These are phyloP conservation scores for Lepidiolamprologus cunningtoni DNA, from an alignment of 2,113 vertebrate genomes.

Conservation along the genomic window DNA sequence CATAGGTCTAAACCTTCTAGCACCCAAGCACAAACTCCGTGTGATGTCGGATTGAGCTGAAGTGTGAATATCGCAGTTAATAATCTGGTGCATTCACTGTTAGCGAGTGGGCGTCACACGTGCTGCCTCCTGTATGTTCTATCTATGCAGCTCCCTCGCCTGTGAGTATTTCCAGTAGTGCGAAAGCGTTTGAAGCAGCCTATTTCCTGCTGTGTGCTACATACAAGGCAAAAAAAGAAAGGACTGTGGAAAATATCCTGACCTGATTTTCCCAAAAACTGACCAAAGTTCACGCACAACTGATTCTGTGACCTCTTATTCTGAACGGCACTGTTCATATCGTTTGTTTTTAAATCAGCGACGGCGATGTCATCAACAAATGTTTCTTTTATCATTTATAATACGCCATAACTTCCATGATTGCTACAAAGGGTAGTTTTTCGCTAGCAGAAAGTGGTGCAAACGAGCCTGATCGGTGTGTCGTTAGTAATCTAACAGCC, in stretches of 20 bases:
- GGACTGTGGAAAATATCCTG: neutral
- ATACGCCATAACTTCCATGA: neutral
- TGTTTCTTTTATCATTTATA: neutral
- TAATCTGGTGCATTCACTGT: neutral
- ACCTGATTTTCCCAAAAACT: neutral
- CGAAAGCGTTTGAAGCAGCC: neutral
- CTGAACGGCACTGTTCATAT: neutral
- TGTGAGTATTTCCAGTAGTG: neutral
- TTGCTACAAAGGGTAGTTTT: neutral
- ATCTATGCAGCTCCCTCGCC: neutral
- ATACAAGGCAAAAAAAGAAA: neutral
- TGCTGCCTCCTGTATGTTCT: neutral
- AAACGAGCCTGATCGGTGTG: neutral
- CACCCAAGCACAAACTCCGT: neutral
- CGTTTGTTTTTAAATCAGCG: neutral
- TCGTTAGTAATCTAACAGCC: neutral
- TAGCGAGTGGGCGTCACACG: neutral
- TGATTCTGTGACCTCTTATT: neutral
- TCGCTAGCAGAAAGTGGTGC: neutral
- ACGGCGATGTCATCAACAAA: neutral
- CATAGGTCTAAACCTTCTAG: neutral
- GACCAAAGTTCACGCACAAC: neutral
- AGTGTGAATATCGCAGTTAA: neutral
- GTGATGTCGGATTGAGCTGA: neutral
- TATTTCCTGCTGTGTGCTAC: neutral